Percentiles rank a stretch among this genome's conserved stretches.
phyloP scores from a whole-genome alignment of 2,888 invertebrate genomes.

The Limnephilus rhombicus region DNA sequence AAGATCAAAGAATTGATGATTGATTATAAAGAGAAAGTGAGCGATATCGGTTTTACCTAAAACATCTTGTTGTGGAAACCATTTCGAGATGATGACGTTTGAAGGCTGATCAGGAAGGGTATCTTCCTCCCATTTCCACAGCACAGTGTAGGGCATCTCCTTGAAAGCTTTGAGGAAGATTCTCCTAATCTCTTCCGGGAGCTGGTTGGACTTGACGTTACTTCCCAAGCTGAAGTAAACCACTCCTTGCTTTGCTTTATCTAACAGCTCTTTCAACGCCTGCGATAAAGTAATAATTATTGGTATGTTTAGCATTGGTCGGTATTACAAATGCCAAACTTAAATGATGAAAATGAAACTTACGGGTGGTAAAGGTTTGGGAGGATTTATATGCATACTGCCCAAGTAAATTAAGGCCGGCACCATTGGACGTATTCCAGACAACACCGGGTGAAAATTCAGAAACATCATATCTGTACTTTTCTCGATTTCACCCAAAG shows the following conservation, averaged over 20 bases:
- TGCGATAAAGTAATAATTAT: constrained; percentile 15
- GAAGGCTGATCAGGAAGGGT: constrained; percentile 67
- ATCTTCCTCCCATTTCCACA: constrained; percentile 70
- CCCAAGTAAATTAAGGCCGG: constrained; percentile 73
- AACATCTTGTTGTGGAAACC: constrained; percentile 71
- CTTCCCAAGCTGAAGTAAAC: constrained; percentile 70
- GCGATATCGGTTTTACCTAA: constrained; percentile 64
- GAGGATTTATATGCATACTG: constrained; percentile 73
- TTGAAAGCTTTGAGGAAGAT: constrained; percentile 68
- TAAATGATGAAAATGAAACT: constrained; percentile 15
- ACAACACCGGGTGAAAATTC: constrained; percentile 72
- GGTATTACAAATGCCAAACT: background rate
- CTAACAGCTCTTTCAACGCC: constrained; percentile 67
- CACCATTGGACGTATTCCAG: constrained; percentile 73
- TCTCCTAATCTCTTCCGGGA: constrained; percentile 67
- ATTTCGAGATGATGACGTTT: constrained; percentile 69
- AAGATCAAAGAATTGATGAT: too few species aligned
- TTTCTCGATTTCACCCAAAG: constrained; percentile 72
- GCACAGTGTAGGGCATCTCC: constrained; percentile 68
- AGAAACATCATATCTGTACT: constrained; percentile 75
- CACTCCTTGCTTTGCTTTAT: constrained; percentile 67
- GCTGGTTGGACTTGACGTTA: constrained; percentile 67
- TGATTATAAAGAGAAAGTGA: too few species aligned
- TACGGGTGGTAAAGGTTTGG: constrained; percentile 71
- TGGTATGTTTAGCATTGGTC: too few species aligned